Conservation (phyloP, 2,888 invertebrate genomes). For the Stegana nigrithorax region DNA sequence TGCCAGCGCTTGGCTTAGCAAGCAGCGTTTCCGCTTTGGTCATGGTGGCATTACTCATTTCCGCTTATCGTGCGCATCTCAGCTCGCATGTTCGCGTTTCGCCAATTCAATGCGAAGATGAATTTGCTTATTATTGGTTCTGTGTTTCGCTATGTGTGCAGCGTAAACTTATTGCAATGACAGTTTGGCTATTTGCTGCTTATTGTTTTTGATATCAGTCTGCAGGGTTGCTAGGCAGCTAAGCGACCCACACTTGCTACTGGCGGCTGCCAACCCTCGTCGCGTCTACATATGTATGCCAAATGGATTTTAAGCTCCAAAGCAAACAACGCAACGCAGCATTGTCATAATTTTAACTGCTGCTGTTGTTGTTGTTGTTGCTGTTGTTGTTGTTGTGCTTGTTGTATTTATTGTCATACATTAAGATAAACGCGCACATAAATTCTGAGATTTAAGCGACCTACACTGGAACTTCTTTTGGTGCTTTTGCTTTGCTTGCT, state of each 20-base stretch:
- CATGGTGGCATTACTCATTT: background rate
- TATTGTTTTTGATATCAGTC: too few relatives aligned
- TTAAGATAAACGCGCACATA: background rate
- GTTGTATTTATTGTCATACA: background rate
- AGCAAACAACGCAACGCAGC: background rate
- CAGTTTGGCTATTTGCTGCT: too few relatives aligned
- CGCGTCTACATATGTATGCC: too few relatives aligned
- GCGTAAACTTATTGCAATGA: conserved; percentile 1
- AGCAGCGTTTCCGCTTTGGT: background rate
- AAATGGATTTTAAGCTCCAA: background rate
- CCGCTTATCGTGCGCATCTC: conserved; percentile 2
- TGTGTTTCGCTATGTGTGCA: background rate
- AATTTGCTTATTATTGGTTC: background rate
- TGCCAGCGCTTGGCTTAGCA: background rate
- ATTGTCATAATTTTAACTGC: background rate
- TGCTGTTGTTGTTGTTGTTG: too few relatives aligned
- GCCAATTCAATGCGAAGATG: conserved; percentile 2
- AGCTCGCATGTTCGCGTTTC: background rate
- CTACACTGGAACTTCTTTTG: too few relatives aligned
- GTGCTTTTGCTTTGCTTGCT: too few relatives aligned
- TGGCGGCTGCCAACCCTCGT: too few relatives aligned
- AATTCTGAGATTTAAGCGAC: background rate
- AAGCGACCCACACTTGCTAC: too few relatives aligned
- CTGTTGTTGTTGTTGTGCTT: too few relatives aligned
- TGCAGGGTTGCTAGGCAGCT: background rate